Conservation (phyloP, 2,113 vertebrate species). For the Cathartes aura region DNA sequence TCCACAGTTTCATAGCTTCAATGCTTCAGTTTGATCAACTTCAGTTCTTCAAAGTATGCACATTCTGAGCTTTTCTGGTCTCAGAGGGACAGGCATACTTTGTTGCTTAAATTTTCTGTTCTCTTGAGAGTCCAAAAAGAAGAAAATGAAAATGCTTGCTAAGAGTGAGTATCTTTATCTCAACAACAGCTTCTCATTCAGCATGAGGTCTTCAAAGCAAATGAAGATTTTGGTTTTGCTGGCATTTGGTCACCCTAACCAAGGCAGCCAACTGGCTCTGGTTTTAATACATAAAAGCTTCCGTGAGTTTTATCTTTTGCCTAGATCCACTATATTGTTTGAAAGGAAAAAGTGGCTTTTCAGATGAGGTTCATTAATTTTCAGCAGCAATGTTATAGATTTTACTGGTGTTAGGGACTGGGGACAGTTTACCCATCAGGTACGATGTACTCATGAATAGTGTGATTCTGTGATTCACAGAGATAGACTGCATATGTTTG, state of each 20-base stretch:
- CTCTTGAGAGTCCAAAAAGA: background rate
- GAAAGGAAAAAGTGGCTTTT: background rate
- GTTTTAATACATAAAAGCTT: slow-evolving; percentile 41
- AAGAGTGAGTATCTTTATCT: slow-evolving; percentile 14
- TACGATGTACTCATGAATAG: background rate
- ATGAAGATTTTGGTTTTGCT: slow-evolving; percentile 47
- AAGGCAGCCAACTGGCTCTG: slow-evolving; percentile 64
- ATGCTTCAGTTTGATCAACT: background rate
- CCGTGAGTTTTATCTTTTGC: slow-evolving; percentile 18
- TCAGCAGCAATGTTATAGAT: background rate
- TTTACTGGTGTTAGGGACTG: background rate
- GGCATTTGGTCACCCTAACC: slow-evolving; percentile 58
- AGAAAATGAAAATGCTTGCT: background rate
- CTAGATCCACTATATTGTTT: background rate
- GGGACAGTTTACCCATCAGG: background rate
- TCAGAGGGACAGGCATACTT: background rate
- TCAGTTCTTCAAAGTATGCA: background rate
- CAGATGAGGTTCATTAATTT: background rate
- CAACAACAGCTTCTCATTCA: slow-evolving; percentile 71
- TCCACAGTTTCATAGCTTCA: background rate
- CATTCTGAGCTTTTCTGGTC: background rate
- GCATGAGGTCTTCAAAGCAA: slow-evolving; percentile 69
- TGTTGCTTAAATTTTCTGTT: background rate
- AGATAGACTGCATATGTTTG: background rate
- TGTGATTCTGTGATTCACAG: background rate